Conservation (phyloP, 2,888 invertebrate genomes). For the Thyatira batis region DNA sequence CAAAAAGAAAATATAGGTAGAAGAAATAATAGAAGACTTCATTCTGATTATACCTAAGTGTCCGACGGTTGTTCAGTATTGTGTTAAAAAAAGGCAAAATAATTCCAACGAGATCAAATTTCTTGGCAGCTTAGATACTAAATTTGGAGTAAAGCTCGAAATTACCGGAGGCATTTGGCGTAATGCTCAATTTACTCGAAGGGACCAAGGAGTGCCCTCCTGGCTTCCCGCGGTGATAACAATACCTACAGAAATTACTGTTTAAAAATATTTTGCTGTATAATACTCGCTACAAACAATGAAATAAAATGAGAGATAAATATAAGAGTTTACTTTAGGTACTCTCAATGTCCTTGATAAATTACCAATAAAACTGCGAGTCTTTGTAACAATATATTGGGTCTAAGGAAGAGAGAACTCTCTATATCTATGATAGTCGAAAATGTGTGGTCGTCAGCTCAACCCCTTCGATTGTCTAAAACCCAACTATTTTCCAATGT, state of each 20-base stretch:
- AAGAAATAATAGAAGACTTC: no score
- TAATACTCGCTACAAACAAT: neutral
- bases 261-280: slow-evolving; percentile 35
- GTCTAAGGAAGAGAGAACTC: neutral
- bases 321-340: no score
- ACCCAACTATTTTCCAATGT: slow-evolving; percentile 20
- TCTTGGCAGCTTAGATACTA: slow-evolving; percentile 68
- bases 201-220: slow-evolving; percentile 41
- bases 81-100: slow-evolving; percentile 49
- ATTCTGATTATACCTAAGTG: no score
- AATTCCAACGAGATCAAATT: slow-evolving; percentile 70
- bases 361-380: neutral
- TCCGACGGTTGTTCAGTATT: slow-evolving; percentile 30
- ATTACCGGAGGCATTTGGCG: slow-evolving; percentile 67
- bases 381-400: neutral
- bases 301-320: no score
- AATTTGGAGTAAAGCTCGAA: slow-evolving; percentile 66
- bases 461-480: neutral
- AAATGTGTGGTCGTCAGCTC: neutral
- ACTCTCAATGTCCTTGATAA: neutral
- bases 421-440: neutral
- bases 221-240: slow-evolving; percentile 53
- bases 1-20: no score
- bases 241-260: slow-evolving; percentile 57
- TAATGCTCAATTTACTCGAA: slow-evolving; percentile 72